These are phyloP conservation scores for Leptarthrus brevirostris DNA, from an alignment of 2,888 invertebrate genomes.

Conservation along the genomic window DNA sequence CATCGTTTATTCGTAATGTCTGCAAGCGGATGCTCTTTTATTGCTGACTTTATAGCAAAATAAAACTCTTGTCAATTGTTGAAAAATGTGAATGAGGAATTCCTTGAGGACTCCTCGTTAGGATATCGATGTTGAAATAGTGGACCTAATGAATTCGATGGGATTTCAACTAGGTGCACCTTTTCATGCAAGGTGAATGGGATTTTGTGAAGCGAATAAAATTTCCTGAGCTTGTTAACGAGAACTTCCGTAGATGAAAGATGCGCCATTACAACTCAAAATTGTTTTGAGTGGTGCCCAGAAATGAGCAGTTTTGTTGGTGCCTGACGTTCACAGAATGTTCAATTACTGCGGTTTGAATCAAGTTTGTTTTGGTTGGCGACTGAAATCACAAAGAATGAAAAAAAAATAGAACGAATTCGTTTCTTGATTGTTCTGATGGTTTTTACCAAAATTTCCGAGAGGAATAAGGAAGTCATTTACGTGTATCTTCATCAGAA, in stretches of 20 bases:
- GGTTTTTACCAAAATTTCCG: too few species aligned
- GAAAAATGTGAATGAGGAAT: conserved; percentile 40
- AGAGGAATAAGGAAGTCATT: too few species aligned
- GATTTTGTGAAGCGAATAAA: not conserved
- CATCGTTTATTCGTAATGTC: conserved; percentile 38
- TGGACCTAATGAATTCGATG: conserved; percentile 33
- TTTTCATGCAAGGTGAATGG: conserved; percentile 8
- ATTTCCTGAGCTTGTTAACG: not conserved
- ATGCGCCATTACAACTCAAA: too few species aligned
- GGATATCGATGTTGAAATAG: conserved; percentile 5
- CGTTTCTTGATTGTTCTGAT: too few species aligned
- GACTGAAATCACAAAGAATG: too few species aligned
- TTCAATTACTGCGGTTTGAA: too few species aligned
- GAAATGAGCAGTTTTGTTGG: too few species aligned
- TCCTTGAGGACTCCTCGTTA: conserved; percentile 31
- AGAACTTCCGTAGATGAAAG: not conserved
- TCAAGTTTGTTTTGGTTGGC: too few species aligned
- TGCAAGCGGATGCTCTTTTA: conserved; percentile 42
- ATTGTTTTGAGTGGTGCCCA: too few species aligned
- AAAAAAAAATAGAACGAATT: too few species aligned
- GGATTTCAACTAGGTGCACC: not conserved
- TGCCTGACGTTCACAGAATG: too few species aligned
- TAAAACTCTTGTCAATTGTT: conserved; percentile 42
- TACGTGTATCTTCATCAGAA: too few species aligned
- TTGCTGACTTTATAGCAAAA: conserved; percentile 45